Base-by-base conservation (phyloP, 2,888 invertebrate genomes). In the Andrena trimmerana region DNA sequence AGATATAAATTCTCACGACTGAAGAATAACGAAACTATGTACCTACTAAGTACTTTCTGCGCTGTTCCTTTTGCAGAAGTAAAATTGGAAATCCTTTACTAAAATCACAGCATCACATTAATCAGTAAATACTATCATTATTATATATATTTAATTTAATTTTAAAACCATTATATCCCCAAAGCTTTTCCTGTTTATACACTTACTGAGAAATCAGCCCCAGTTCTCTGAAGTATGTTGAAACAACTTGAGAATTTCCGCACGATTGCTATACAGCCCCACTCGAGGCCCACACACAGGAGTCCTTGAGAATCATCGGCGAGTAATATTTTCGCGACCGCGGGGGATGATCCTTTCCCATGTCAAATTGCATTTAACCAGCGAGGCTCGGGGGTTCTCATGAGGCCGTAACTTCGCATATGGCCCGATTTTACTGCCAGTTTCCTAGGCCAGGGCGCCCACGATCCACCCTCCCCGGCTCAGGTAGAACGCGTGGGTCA, bases 291-390 rank as follows among this genome's bases (percentile, higher is more conserved):
- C 16, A 59, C 3, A 29, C 0, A 10, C 7, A 52, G 16, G 16
- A 42, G 54, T 10, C 5, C 13, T 57, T 3, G 27, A 82, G 52
- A 42, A 36, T 59, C 57, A 7, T 33, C 7, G 54, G 8, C 57
- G 31, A 63, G 54, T 57, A 59, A 57, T 42, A 63, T 52, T 85
- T 76, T 63, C 62, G n/a, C 50, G 57, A 20, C n/a, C 33, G 62
- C 60, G 31, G 57, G 54, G 66, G 71, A 27, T 24, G 20, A 48
- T 24, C 57, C 89, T 88, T 93, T 93, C 93, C 93, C 93, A 93
- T 92, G 93, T 92, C 92, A 90, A 92, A 93, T 92, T 90, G 83
- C 78, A 72, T 87, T 89, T 80, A 89, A 85, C 67, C 84, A 81
- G 79, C 85, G 86, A 83, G 86, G 54, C 71, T 90, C 85, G 82